phyloP scores from a whole-genome alignment of 2,797 vertebrate species.

The Brachymystax lenok region DNA sequence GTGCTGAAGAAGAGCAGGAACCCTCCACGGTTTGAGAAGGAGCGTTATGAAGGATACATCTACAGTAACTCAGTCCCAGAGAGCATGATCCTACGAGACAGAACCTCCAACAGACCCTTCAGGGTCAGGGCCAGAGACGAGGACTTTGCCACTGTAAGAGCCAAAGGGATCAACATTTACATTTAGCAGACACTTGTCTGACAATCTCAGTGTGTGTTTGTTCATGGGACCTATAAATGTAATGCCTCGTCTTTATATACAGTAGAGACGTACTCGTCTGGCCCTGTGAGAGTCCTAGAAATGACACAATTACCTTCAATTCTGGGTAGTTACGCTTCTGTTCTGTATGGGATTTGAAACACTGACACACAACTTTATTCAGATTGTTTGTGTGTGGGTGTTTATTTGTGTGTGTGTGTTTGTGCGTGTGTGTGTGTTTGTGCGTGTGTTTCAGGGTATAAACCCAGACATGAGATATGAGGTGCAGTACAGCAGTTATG shows the following conservation, averaged over 20 bases:
- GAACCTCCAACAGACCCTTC: constrained; percentile 74
- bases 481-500: constrained; percentile 83
- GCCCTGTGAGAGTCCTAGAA: too few relatives aligned
- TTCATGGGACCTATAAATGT: background rate
- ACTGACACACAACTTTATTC: background rate
- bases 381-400: background rate
- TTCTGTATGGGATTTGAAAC: background rate
- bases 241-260: background rate
- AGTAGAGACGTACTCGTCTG: too few relatives aligned
- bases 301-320: too few relatives aligned
- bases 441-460: constrained; percentile 72
- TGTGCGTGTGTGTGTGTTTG: background rate
- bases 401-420: background rate
- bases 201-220: background rate
- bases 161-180: constrained; percentile 15
- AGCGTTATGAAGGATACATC: constrained; percentile 73
- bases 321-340: too few relatives aligned
- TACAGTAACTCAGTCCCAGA: constrained; percentile 65
- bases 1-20: constrained; percentile 73
- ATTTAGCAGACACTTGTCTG: background rate
- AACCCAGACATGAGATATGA: constrained; percentile 84
- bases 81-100: constrained; percentile 78
- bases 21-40: constrained; percentile 76
- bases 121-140: constrained; percentile 80
- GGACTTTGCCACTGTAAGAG: constrained; percentile 81